Base-by-base conservation (phyloP, 2,888 invertebrate genomes). In the Lithophane leautieri region DNA sequence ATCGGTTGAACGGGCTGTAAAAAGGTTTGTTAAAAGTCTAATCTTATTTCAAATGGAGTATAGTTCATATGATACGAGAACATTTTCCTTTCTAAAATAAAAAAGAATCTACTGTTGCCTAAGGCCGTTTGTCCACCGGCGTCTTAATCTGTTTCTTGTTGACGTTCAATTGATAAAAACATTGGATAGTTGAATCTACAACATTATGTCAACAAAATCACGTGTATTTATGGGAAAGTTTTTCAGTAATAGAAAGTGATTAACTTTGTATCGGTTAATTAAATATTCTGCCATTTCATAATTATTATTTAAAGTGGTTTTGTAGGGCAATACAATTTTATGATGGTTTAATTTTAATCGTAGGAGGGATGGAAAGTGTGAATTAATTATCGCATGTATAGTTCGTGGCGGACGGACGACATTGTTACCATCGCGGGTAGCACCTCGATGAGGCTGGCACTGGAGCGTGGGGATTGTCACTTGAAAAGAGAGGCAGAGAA, bases 221-320 rank as follows among this genome's bases (percentile, higher is more conserved):
- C 4, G 28, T 56, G n/a, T 16, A 22, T 11, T 54, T 25, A 12
- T 22, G n/a, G 8, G 77, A 70, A 77, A 77, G 50, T 50, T 12
- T 44, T 12, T 60, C 34, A 16, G 7, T 40, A 22, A 16, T 25
- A 44, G 61, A 22, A 12, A 47, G 25, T 42, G 16, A 47, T 40
- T 47, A 54, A 40, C 14, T 25, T 44, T 34, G 9, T 2, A 16
- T 76, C 60, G 0, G 25, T 16, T 62, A 8, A 56, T 77, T 42
- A 70, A n/a, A 25, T 44, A 42, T 63, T 78, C 56, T 22, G 14
- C 2, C 9, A 50, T 44, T 14, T 58, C 14, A 60, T 65, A 42
- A 78, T 28, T 28, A 78, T 28, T 28, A 60, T 72, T 47, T 28
- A 40, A 58, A 65, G 16, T 40, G 47, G 56, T 44, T 65, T n/a